These are phyloP conservation scores for Sakesphorus luctuosus DNA, from an alignment of 2,113 vertebrate species.

Conservation along the genomic window DNA sequence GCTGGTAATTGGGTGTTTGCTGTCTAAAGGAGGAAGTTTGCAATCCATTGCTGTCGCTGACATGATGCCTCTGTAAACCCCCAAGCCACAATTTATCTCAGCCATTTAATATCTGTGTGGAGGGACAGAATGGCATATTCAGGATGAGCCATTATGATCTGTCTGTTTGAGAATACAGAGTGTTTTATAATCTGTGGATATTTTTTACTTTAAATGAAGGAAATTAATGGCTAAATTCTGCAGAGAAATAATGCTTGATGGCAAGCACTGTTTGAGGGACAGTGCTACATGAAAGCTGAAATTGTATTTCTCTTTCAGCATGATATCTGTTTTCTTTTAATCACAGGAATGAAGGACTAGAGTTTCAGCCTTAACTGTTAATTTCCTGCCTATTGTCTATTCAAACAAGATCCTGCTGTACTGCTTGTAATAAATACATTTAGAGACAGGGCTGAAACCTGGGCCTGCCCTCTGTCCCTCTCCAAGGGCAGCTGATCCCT, in stretches of 20 bases:
- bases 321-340: constrained; percentile 63
- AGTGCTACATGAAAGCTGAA: constrained; percentile 32
- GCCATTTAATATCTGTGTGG: constrained; percentile 42
- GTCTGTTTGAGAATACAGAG: constrained; percentile 21
- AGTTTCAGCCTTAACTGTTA: constrained; percentile 56
- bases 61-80: constrained; percentile 28
- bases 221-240: constrained; percentile 42
- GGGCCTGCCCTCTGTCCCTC: not conserved
- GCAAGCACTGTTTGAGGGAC: not conserved
- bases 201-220: constrained; percentile 50
- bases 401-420: constrained; percentile 56
- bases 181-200: constrained; percentile 19
- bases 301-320: constrained; percentile 48
- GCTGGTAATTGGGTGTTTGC: constrained; percentile 54
- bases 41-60: constrained; percentile 10
- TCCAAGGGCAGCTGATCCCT: not conserved
- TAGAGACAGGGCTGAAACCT: not conserved
- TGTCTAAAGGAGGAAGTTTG: constrained; percentile 53
- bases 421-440: not conserved
- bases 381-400: constrained; percentile 62
- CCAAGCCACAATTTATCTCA: constrained; percentile 40
- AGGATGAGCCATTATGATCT: constrained; percentile 50
- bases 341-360: constrained; percentile 47
- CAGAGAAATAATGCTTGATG: constrained; percentile 12
- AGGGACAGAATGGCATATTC: constrained; percentile 18